phyloP scores from a whole-genome alignment of 1,140 invertebrate species.

The Orchesella cincta region DNA sequence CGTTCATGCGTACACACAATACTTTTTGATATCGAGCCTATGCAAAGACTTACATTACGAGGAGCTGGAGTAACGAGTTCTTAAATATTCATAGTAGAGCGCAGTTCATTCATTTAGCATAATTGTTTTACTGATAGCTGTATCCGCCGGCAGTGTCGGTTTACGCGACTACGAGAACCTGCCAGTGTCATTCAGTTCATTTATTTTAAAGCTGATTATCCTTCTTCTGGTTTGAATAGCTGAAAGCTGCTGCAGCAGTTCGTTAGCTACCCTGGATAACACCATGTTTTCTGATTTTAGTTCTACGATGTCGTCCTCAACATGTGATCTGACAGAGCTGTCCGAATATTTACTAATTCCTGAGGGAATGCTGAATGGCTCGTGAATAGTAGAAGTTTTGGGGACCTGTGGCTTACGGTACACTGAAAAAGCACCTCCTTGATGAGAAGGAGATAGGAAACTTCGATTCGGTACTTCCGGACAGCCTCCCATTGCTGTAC shows the following conservation, averaged over 20 bases:
- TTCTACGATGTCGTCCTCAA: slow-evolving; percentile 46
- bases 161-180: slow-evolving; percentile 22
- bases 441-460: slow-evolving; percentile 46
- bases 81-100: too few relatives aligned
- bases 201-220: slow-evolving; percentile 43
- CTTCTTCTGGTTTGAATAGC: slow-evolving; percentile 43
- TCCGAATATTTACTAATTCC: slow-evolving; percentile 22
- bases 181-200: slow-evolving; percentile 27
- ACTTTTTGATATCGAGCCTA: too few relatives aligned
- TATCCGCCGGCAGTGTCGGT: too few relatives aligned
- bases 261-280: slow-evolving; percentile 43
- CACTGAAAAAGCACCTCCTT: slow-evolving; percentile 49
- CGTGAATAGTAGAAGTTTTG: slow-evolving; percentile 41
- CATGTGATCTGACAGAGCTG: slow-evolving; percentile 31
- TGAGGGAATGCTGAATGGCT: slow-evolving; percentile 32
- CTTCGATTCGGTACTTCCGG: slow-evolving; percentile 42
- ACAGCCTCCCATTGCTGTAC: slow-evolving; percentile 12
- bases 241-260: slow-evolving; percentile 48
- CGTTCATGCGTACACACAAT: too few relatives aligned
- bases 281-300: slow-evolving; percentile 48
- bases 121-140: too few relatives aligned
- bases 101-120: too few relatives aligned
- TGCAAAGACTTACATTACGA: too few relatives aligned
- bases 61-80: too few relatives aligned
- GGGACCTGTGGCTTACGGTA: slow-evolving; percentile 47